phyloP scores from a whole-genome alignment of 2,113 vertebrate species.

The Anthoscopus minutus region DNA sequence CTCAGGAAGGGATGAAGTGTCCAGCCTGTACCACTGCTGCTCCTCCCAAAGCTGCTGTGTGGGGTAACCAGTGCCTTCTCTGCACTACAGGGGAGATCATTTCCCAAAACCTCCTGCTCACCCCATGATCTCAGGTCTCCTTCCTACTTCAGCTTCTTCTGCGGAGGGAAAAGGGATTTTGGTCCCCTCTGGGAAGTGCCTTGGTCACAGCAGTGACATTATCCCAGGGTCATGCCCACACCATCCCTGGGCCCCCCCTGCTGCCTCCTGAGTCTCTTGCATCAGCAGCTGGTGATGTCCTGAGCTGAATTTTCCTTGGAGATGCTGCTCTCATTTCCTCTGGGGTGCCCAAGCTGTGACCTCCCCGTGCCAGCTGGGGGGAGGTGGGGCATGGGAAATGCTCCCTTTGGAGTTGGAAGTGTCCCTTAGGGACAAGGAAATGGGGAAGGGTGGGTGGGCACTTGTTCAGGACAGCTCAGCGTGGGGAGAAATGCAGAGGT shows the following conservation, averaged over 20 bases:
- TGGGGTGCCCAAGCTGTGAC: neutral
- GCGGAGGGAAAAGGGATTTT: fast-evolving
- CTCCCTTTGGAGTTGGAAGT: neutral
- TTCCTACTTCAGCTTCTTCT: neutral
- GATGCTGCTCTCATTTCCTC: neutral
- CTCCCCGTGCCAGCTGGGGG: neutral
- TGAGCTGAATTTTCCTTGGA: neutral
- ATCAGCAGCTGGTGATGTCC: neutral
- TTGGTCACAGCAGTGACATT: neutral
- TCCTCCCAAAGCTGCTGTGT: neutral
- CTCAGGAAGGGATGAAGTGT: fast-evolving
- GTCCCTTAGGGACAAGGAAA: neutral
- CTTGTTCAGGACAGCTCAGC: fast-evolving
- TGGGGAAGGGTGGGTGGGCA: no score
- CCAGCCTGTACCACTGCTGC: no score
- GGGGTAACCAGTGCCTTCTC: neutral
- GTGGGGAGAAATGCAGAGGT: neutral
- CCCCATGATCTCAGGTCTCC: neutral
- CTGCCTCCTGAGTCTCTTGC: neutral
- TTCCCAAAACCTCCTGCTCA: neutral
- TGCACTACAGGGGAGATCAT: fast-evolving
- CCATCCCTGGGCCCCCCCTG: neutral
- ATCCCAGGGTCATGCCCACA: fast-evolving
- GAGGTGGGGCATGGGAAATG: fast-evolving
- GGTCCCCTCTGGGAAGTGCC: neutral